Conservation (phyloP, 2,888 invertebrate genomes). For the Atethmia centrago region DNA sequence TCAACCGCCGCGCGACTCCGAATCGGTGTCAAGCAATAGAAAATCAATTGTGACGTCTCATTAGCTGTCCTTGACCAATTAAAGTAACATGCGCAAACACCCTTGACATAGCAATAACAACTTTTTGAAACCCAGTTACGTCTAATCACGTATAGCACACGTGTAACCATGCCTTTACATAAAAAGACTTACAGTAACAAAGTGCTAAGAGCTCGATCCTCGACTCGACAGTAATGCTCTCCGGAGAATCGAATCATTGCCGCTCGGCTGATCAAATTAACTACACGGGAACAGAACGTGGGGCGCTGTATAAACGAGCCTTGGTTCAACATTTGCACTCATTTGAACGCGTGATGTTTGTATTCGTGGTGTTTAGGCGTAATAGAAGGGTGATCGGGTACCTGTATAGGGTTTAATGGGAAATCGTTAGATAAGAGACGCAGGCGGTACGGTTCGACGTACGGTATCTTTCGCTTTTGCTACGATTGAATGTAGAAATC, state of each 20-base stretch:
- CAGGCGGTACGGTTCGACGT: no score
- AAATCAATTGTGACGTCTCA: no score
- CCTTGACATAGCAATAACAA: constrained; percentile 2
- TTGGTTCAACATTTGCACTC: constrained; percentile 42
- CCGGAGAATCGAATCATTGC: constrained; percentile 67
- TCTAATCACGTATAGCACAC: background rate
- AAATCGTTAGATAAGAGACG: background rate
- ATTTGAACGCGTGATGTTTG: constrained; percentile 35
- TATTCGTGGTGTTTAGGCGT: constrained; percentile 4
- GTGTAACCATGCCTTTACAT: constrained; percentile 6
- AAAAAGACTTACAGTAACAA: constrained; percentile 23
- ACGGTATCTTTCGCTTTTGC: background rate
- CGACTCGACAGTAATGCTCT: constrained; percentile 45
- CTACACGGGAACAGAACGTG: constrained; percentile 42
- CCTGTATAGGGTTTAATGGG: background rate
- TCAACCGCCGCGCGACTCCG: no score
- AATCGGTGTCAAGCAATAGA: no score
- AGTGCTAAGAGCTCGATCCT: constrained; percentile 41
- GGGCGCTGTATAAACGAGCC: constrained; percentile 26
- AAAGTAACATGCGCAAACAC: background rate
- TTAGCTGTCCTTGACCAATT: no score
- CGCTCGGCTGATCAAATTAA: constrained; percentile 63
- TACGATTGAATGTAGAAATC: background rate
- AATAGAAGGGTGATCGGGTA: background rate
- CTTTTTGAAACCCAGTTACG: background rate